Evolutionary conservation across 2,888 invertebrate genomes (phyloP), one percentile per base, ranked within the genome.

Genomic region (Exephanes ischioxanthus): DNA sequence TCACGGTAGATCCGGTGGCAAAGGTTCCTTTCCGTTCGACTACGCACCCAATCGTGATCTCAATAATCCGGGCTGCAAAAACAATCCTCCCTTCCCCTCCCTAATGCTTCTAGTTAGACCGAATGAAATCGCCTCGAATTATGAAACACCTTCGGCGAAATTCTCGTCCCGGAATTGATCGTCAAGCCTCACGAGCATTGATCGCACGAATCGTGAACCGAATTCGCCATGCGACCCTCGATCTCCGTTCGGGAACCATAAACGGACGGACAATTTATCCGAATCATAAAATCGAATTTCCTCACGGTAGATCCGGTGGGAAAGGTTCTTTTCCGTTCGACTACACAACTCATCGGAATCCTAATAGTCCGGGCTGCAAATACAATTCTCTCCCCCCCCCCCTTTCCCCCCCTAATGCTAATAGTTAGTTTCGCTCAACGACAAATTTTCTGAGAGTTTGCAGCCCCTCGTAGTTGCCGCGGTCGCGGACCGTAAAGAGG

Each of bases 381-480:
- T 73, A 33, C 37, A 30, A 51, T n/a, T 48, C 30, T 63, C 26
- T 33, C 41, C 51, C 45, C 55, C 58, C 5, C 63, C 33, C 30
- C 48, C 37, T 26, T 48, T n/a, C 22, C 33, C 33, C 1, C 22
- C 14, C 61, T 22, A 55, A 37, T 53, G 53, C n/a, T 73, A 79
- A 68, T 61, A 72, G 67, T 78, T 83, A 80, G 58, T 82, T 53
- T 48, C 48, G 26, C 48, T 73, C 61, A 30, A 81, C 37, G 77
- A 72, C 51, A 68, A 81, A 77, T 73, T 63, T 61, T 84, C 73
- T 55, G 37, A 26, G 67, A 61, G 77, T 73, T 53, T 55, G 67
- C 22, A 19, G 22, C 45, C 48, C 68, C 37, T 61, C 6, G 14
- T 63, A 41, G n/a, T 48, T 58, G 45, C 26, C 33, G 51, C 41